A percentile compares a stretch with the other conserved stretches of the same genome.
Evolutionary conservation across 2,113 vertebrate species (phyloP).

Genomic region (Polypterus bichir): DNA sequence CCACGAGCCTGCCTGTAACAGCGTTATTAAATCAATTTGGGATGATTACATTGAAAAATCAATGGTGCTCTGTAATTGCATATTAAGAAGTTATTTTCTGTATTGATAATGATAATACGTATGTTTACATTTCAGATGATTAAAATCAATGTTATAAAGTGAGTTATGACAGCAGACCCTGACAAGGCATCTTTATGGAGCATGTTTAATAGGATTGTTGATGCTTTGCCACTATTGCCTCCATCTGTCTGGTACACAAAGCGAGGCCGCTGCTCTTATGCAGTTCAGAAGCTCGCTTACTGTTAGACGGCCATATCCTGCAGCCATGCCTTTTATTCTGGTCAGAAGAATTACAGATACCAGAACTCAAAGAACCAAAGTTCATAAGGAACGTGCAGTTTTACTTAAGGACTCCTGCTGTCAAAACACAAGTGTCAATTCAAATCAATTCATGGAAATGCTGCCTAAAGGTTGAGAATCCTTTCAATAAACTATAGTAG

Average conservation of each 20-base stretch:
- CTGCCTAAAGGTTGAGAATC: too few species aligned
- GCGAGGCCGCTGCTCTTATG: slow-evolving; percentile 28
- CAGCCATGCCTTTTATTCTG: too few species aligned
- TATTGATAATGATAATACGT: slow-evolving; percentile 85
- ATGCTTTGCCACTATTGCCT: slow-evolving; percentile 45
- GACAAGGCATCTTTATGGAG: slow-evolving; percentile 56
- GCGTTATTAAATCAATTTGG: slow-evolving; percentile 83
- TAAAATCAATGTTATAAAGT: slow-evolving; percentile 70
- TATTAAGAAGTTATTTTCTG: slow-evolving; percentile 84
- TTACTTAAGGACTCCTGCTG: too few species aligned
- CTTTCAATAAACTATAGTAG: too few species aligned
- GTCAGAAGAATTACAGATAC: too few species aligned
- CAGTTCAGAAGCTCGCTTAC: background rate
- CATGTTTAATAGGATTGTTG: slow-evolving; percentile 55
- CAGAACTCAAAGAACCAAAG: too few species aligned
- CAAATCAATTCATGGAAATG: too few species aligned
- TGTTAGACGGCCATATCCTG: too few species aligned
- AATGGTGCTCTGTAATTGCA: slow-evolving; percentile 81
- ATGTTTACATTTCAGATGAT: slow-evolving; percentile 77
- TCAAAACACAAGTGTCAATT: too few species aligned
- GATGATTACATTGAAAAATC: slow-evolving; percentile 80
- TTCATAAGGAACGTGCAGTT: too few species aligned
- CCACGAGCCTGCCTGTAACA: slow-evolving; percentile 64
- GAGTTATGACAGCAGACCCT: slow-evolving; percentile 54
- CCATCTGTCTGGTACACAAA: slow-evolving; percentile 36